Percentiles rank a stretch among this genome's conserved stretches.
Evolutionary conservation across 2,797 vertebrate genomes (phyloP).

Genomic region (Myiotriccus ornatus): DNA sequence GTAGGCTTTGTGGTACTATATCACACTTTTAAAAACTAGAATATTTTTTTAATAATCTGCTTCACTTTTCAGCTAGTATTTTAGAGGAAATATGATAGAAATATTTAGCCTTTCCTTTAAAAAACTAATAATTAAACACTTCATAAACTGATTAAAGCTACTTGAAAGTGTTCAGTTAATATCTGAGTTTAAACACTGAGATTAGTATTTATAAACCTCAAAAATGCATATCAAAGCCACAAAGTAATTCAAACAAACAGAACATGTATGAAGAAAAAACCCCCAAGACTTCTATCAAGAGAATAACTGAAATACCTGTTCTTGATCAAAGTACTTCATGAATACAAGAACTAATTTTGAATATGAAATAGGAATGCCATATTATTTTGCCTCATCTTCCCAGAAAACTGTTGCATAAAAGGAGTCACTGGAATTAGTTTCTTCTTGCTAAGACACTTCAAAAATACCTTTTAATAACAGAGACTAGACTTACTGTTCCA

Average conservation of each 20-base stretch:
- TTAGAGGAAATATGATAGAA: background rate
- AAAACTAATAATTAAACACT: background rate
- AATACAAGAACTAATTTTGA: background rate
- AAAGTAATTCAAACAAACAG: background rate
- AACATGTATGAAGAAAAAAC: background rate
- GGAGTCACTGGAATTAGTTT: background rate
- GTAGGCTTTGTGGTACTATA: background rate
- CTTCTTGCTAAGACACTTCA: background rate
- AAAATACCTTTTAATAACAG: background rate
- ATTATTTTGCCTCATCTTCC: background rate
- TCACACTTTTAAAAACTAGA: background rate
- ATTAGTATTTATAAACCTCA: background rate
- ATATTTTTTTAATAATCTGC: background rate
- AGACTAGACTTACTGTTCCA: background rate
- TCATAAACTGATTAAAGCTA: background rate
- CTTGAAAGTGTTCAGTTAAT: background rate
- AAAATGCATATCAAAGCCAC: background rate
- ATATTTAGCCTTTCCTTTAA: background rate
- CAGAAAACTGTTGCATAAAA: background rate
- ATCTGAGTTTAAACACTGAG: background rate
- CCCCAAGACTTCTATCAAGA: background rate
- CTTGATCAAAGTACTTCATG: background rate
- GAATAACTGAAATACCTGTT: background rate
- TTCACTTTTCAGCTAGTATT: background rate
- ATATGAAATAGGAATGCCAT: background rate